These are phyloP conservation scores for Elmis aenea DNA, from an alignment of 2,888 invertebrate genomes.

Conservation along the genomic window DNA sequence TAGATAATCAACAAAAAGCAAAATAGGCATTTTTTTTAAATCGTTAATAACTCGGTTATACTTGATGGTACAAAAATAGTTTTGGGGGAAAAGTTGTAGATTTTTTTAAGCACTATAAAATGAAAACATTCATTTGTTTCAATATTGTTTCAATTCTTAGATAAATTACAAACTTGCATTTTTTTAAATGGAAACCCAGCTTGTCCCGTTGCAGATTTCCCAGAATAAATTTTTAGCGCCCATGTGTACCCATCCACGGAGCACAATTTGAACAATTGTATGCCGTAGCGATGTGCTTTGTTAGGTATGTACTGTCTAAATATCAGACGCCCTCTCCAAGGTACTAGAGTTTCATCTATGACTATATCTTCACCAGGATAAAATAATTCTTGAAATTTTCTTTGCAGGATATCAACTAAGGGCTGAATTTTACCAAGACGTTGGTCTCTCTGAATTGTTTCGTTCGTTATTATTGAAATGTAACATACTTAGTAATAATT, in stretches of 20 bases:
- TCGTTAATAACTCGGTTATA: too few relatives aligned
- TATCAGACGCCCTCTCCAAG: conserved; percentile 6
- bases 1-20: too few relatives aligned
- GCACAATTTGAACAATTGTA: conserved; percentile 12
- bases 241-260: too few relatives aligned
- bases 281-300: conserved; percentile 11
- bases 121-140: too few relatives aligned
- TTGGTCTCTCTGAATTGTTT: conserved; percentile 11
- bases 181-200: too few relatives aligned
- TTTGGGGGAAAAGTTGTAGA: too few relatives aligned
- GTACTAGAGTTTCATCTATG: conserved; percentile 9
- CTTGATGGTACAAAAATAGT: too few relatives aligned
- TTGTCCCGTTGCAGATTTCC: conserved; percentile 12
- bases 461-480: conserved; percentile 17
- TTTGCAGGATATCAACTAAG: conserved; percentile 8
- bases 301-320: conserved; percentile 7
- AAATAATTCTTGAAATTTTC: conserved; percentile 10
- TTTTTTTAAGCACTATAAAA: too few relatives aligned
- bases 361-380: conserved; percentile 14
- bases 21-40: too few relatives aligned
- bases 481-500: conserved; percentile 14
- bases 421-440: conserved; percentile 16
- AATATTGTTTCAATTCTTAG: too few relatives aligned
- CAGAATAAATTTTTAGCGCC: conserved; percentile 9
- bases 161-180: too few relatives aligned